These are phyloP conservation scores for Mizuhopecten yessoensis DNA, from an alignment of 1,140 invertebrate species.

Conservation along the genomic window DNA sequence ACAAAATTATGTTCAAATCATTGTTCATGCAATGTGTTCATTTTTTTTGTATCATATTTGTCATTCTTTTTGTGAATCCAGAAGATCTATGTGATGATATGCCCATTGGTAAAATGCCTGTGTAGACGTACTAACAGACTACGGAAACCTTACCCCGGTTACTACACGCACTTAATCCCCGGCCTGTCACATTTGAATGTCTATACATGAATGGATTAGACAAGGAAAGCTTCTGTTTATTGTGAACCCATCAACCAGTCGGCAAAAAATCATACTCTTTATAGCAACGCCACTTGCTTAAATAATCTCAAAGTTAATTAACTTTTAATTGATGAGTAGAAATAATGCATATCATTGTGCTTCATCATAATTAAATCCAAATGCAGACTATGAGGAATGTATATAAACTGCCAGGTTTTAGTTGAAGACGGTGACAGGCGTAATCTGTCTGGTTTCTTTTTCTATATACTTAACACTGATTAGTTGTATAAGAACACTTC, in stretches of 20 bases:
- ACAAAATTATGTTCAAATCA: too few relatives aligned
- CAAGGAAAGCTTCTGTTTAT: slow-evolving; percentile 1
- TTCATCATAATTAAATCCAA: slow-evolving; percentile 13
- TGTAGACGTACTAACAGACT: too few relatives aligned
- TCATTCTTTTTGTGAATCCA: too few relatives aligned
- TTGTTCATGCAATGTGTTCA: too few relatives aligned
- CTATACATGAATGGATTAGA: background rate
- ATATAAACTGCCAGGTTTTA: background rate
- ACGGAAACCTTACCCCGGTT: too few relatives aligned
- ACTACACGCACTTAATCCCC: background rate
- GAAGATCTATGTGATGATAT: too few relatives aligned
- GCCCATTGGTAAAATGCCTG: too few relatives aligned
- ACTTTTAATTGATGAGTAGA: background rate
- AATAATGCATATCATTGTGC: background rate
- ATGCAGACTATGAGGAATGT: background rate
- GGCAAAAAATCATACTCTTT: background rate
- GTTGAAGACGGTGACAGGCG: background rate
- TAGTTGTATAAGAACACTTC: slow-evolving; percentile 14
- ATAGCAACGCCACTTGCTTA: background rate
- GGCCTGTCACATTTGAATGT: background rate
- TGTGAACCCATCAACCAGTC: background rate
- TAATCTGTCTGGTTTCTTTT: background rate
- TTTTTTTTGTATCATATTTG: too few relatives aligned
- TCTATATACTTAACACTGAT: slow-evolving; percentile 33
- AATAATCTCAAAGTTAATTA: background rate